A percentile compares a stretch with the other conserved stretches of the same genome.
These are phyloP conservation scores for Remorina albescens DNA, from an alignment of 2,797 vertebrate species.

Conservation along the genomic window DNA sequence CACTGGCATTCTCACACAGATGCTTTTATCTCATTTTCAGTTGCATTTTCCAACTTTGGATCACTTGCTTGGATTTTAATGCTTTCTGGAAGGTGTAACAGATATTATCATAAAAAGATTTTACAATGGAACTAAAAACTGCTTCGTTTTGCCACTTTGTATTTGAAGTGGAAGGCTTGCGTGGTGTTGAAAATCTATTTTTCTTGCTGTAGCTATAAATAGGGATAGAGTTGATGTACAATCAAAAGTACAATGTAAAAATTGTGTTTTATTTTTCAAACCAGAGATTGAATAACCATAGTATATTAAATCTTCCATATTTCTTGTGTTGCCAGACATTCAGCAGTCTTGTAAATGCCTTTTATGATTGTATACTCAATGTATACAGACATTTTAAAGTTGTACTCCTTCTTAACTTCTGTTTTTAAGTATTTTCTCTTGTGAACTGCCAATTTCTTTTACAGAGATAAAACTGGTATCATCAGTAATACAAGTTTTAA, in stretches of 20 bases:
- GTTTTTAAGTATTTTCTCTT: constrained; percentile 70
- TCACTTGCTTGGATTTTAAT: constrained; percentile 59
- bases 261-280: constrained; percentile 79
- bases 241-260: constrained; percentile 75
- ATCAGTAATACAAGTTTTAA: constrained; percentile 65
- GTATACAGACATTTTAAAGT: constrained; percentile 70
- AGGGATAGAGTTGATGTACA: constrained; percentile 75
- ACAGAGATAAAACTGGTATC: constrained; percentile 58
- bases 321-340: constrained; percentile 77
- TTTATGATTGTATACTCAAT: constrained; percentile 73
- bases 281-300: constrained; percentile 79
- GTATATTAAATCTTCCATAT: constrained; percentile 79
- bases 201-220: constrained; percentile 77
- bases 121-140: constrained; percentile 63
- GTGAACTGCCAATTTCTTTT: constrained; percentile 80
- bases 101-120: constrained; percentile 60
- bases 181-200: constrained; percentile 80
- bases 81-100: constrained; percentile 50
- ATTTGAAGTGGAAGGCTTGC: constrained; percentile 69
- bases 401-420: constrained; percentile 61
- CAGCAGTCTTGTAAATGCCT: constrained; percentile 76
- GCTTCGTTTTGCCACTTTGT: constrained; percentile 65
- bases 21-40: constrained; percentile 52
- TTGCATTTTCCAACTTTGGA: constrained; percentile 59
- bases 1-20: constrained; percentile 68